Conservation (phyloP, 2,797 vertebrate species). For the Miichthys miiuy region DNA sequence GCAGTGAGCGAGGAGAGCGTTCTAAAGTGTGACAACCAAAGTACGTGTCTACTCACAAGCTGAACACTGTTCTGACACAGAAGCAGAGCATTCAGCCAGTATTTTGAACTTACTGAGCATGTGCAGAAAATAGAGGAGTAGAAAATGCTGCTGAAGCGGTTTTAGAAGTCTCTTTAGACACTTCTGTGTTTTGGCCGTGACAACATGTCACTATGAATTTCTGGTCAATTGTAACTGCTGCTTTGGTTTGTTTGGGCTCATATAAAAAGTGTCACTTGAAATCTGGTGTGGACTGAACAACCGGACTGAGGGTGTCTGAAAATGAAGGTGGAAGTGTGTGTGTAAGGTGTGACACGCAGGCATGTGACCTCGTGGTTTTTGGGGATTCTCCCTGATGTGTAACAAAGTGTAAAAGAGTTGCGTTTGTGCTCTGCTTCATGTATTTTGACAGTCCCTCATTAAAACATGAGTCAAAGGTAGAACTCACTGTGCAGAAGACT, state of each 20-base stretch:
- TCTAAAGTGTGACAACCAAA: no score
- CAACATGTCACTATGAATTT: no score
- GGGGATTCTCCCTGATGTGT: background rate
- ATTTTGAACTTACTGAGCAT: no score
- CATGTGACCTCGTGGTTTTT: no score
- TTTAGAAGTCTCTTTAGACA: no score
- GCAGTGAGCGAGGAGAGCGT: no score
- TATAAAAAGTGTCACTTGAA: background rate
- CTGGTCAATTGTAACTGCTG: background rate
- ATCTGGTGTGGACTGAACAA: background rate
- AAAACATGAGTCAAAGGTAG: background rate
- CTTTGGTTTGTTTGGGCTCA: background rate
- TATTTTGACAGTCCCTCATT: background rate
- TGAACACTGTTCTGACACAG: no score
- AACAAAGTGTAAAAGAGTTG: background rate
- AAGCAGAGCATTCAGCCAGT: no score
- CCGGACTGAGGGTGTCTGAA: background rate
- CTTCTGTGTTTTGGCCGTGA: no score
- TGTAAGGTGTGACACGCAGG: background rate
- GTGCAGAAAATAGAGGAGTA: no score
- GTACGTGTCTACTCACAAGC: no score
- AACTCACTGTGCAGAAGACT: constrained; percentile 75
- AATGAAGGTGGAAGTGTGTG: background rate
- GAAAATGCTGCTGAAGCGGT: no score
- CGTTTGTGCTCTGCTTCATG: background rate